Conservation (phyloP, 2,797 vertebrate species). For the Melanotaenia pygmaea region DNA sequence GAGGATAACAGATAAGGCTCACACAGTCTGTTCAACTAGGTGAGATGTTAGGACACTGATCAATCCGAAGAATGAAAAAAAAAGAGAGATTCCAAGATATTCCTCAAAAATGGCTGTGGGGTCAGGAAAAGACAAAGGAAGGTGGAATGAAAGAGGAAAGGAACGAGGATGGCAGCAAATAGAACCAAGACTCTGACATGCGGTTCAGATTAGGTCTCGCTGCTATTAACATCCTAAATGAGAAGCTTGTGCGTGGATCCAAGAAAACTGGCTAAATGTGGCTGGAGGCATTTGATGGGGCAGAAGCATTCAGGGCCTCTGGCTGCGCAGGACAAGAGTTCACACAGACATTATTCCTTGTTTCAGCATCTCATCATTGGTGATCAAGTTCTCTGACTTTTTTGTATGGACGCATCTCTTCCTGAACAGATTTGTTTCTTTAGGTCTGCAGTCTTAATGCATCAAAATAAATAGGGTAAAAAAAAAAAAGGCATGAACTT, state of each 20-base stretch:
- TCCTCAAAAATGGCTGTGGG: constrained; percentile 52
- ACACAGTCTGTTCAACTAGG: constrained; percentile 37
- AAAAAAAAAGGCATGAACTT: constrained; percentile 35
- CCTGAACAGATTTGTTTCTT: constrained; percentile 35
- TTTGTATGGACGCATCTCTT: constrained; percentile 7
- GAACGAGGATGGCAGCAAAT: constrained; percentile 61
- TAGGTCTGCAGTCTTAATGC: constrained; percentile 38
- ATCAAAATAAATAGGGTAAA: constrained; percentile 51
- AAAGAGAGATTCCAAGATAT: constrained; percentile 49
- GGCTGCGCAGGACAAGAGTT: constrained; percentile 5
- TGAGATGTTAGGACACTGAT: constrained; percentile 51
- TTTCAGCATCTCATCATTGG: constrained; percentile 48
- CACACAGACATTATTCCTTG: constrained; percentile 25
- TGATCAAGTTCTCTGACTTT: constrained; percentile 43
- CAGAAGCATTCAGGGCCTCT: constrained; percentile 10
- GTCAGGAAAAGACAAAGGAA: constrained; percentile 63
- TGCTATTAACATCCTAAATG: constrained; percentile 65
- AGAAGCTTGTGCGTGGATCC: constrained; percentile 40
- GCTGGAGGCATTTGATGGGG: constrained; percentile 40
- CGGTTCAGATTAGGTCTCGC: constrained; percentile 68
- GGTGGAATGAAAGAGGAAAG: constrained; percentile 61
- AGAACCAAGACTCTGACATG: constrained; percentile 58
- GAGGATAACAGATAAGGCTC: neutral
- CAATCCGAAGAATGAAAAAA: constrained; percentile 44
- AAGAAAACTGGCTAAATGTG: constrained; percentile 41